phyloP scores from a whole-genome alignment of 2,797 vertebrate species.

The Mormyrops boulengeri region DNA sequence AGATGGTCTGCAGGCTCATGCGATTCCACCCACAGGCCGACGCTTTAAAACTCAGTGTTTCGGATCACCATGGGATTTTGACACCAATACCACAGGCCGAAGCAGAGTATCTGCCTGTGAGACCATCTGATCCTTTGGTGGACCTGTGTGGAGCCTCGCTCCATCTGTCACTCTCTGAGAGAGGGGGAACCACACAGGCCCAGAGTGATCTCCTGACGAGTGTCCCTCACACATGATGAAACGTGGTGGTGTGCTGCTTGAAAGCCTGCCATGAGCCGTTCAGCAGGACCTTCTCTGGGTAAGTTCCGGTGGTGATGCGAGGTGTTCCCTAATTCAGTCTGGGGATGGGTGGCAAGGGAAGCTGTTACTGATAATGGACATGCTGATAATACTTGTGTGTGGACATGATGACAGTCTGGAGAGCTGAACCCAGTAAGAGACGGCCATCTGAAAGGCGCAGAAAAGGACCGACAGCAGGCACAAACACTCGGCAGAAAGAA shows the following conservation, averaged over 20 bases:
- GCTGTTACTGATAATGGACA: neutral
- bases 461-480: neutral
- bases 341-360: neutral
- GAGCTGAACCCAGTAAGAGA: neutral
- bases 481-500: neutral
- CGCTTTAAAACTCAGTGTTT: neutral
- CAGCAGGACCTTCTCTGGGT: neutral
- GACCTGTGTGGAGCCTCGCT: neutral
- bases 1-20: neutral
- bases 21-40: neutral
- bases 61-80: neutral
- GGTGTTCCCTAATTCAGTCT: neutral
- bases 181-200: neutral
- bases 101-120: neutral
- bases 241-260: neutral
- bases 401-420: neutral
- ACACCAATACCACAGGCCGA: neutral
- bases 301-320: neutral
- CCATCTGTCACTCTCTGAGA: neutral
- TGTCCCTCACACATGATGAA: neutral
- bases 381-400: neutral
- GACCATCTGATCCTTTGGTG: neutral
- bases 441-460: neutral
- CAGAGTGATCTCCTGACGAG: neutral
- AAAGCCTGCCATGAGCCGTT: neutral